These are phyloP conservation scores for Diadromus collaris DNA, from an alignment of 2,888 invertebrate species.

Conservation along the genomic window DNA sequence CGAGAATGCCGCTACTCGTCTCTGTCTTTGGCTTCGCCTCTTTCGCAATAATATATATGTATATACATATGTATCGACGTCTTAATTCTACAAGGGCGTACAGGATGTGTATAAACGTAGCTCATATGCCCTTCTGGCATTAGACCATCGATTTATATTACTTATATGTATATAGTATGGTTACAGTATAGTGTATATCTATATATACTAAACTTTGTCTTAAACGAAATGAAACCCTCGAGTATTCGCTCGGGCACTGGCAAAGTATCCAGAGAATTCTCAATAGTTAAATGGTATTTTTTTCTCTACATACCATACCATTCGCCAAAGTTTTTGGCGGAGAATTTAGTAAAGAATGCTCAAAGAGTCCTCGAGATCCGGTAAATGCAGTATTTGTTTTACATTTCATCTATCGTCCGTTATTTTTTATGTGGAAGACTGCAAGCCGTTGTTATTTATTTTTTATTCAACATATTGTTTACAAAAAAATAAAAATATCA, in stretches of 20 bases:
- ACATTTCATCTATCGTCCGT: background rate
- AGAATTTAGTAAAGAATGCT: background rate
- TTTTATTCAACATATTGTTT: background rate
- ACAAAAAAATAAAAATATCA: background rate
- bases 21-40: conserved; percentile 22
- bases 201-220: conserved; percentile 25
- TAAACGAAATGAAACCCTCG: conserved; percentile 26
- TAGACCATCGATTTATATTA: too few relatives aligned
- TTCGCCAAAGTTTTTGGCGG: background rate
- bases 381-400: background rate
- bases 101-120: too few relatives aligned
- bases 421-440: background rate
- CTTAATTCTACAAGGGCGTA: too few relatives aligned
- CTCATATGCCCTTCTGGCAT: too few relatives aligned
- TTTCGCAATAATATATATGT: conserved; percentile 8
- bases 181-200: too few relatives aligned
- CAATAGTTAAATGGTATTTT: background rate
- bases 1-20: conserved; percentile 23
- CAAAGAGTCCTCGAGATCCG: background rate
- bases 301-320: conserved; percentile 6
- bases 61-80: too few relatives aligned
- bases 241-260: conserved; percentile 18
- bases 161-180: too few relatives aligned
- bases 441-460: too few relatives aligned
- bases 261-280: background rate